Conservation (phyloP, 1,140 invertebrate genomes). For the Lordiphosa collinella region DNA sequence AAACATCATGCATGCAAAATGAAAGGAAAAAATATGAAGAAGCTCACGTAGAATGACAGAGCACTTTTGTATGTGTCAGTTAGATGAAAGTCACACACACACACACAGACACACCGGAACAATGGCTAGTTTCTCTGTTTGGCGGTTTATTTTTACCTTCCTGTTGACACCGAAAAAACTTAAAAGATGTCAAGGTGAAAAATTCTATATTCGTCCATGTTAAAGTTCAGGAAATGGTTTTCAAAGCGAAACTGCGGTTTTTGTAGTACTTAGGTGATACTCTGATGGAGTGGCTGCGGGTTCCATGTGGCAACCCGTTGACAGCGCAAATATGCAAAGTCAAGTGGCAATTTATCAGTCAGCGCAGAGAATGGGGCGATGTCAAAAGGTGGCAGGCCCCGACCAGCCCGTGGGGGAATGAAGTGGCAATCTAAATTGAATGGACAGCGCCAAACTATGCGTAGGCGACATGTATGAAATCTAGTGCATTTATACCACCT, state of each 20-base stretch:
- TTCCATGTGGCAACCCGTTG: conserved; percentile 31
- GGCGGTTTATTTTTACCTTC: conserved; percentile 18
- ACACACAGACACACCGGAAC: conserved; percentile 14
- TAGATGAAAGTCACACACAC: conserved; percentile 36
- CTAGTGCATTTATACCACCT: neutral
- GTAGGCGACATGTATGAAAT: conserved; percentile 36
- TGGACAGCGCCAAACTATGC: conserved; percentile 40
- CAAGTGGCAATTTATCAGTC: conserved; percentile 74
- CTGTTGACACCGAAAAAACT: conserved; percentile 33
- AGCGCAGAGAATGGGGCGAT: conserved; percentile 28
- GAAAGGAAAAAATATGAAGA: conserved; percentile 36
- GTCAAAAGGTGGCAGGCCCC: neutral
- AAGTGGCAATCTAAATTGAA: conserved; percentile 69
- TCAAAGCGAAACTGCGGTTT: too few relatives aligned
- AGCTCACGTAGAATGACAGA: conserved; percentile 44
- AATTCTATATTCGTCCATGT: conserved; percentile 26
- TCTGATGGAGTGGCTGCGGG: too few relatives aligned
- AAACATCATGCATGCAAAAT: conserved; percentile 68
- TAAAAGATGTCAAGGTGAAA: conserved; percentile 71
- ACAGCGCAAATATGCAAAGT: conserved; percentile 69
- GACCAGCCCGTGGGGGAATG: conserved; percentile 37
- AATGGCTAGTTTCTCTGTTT: conserved; percentile 18
- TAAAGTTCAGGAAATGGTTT: conserved; percentile 47
- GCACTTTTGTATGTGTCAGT: conserved; percentile 68
- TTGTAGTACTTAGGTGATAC: too few relatives aligned